Evolutionary conservation across 2,113 vertebrate species (phyloP).

Genomic region (Cyanocitta stelleri): DNA sequence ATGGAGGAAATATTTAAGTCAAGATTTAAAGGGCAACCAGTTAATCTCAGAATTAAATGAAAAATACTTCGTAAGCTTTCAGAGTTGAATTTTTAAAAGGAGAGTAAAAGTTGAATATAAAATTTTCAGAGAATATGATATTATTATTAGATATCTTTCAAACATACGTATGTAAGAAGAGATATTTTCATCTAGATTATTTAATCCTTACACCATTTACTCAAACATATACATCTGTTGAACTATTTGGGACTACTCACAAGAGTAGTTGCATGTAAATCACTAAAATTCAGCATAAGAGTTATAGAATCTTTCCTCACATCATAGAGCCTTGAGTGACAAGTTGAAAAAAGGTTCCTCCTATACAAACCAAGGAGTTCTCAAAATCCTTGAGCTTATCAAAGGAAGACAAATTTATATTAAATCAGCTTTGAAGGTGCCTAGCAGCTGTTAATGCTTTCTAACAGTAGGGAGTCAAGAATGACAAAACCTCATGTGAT

Average conservation of each 20-base stretch:
- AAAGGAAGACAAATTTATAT: not conserved
- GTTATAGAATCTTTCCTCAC: not conserved
- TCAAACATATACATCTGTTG: not conserved
- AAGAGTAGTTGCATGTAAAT: not conserved
- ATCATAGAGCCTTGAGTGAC: not conserved
- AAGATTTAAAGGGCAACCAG: not conserved
- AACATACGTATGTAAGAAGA: not conserved
- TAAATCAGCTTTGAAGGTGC: not conserved
- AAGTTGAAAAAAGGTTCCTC: not conserved
- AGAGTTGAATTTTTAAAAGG: not conserved
- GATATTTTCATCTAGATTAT: not conserved
- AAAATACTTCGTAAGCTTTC: not conserved
- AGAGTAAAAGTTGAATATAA: not conserved
- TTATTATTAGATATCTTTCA: not conserved
- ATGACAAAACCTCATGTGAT: not conserved
- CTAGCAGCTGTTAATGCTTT: not conserved
- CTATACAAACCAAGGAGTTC: not conserved
- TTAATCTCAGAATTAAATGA: not conserved
- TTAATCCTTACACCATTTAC: not conserved
- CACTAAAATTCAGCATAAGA: not conserved
- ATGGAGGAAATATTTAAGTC: not conserved
- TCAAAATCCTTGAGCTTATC: not conserved
- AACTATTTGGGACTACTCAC: not conserved
- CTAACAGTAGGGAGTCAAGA: not conserved
- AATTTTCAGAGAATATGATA: not conserved